Percentiles rank a stretch among this genome's conserved stretches.
Conservation (phyloP, 1,140 invertebrate genomes). For the Drosophila ironensis region DNA sequence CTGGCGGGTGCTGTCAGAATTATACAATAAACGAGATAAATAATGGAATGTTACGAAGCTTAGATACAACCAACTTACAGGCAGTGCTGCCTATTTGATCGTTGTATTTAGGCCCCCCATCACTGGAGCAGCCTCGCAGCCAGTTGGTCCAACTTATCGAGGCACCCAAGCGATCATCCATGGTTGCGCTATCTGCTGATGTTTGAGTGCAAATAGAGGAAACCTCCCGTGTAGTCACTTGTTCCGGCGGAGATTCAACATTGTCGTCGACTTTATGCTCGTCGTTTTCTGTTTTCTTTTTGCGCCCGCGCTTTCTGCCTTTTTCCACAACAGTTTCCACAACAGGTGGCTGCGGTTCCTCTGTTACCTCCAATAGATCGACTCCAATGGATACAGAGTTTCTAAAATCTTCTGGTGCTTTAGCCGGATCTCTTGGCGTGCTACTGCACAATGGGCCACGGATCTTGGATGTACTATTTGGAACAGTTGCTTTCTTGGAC, state of each 20-base stretch:
- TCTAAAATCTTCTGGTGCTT: not conserved
- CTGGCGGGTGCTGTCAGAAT: constrained; percentile 19
- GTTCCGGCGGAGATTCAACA: not conserved
- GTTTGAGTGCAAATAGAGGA: not conserved
- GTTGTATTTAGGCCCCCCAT: not conserved
- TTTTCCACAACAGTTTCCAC: too few relatives aligned
- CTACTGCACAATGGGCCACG: constrained; percentile 28
- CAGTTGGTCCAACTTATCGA: not conserved
- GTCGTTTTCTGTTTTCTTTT: not conserved
- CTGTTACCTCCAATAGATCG: not conserved
- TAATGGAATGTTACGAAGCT: not conserved
- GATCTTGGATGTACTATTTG: not conserved
- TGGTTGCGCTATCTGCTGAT: not conserved
- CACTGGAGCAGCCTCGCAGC: too few relatives aligned
- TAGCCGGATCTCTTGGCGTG: constrained; percentile 13
- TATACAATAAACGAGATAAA: not conserved
- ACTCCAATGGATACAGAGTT: constrained; percentile 1
- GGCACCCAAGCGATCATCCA: too few relatives aligned
- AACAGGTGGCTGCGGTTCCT: not conserved
- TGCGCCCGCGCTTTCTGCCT: not conserved
- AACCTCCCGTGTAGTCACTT: not conserved
- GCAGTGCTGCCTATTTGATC: not conserved
- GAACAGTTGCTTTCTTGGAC: not conserved
- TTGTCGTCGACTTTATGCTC: too few relatives aligned
- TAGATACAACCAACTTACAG: not conserved